Evolutionary conservation across 2,888 invertebrate species (phyloP).

Genomic region (Thecophora atra): DNA sequence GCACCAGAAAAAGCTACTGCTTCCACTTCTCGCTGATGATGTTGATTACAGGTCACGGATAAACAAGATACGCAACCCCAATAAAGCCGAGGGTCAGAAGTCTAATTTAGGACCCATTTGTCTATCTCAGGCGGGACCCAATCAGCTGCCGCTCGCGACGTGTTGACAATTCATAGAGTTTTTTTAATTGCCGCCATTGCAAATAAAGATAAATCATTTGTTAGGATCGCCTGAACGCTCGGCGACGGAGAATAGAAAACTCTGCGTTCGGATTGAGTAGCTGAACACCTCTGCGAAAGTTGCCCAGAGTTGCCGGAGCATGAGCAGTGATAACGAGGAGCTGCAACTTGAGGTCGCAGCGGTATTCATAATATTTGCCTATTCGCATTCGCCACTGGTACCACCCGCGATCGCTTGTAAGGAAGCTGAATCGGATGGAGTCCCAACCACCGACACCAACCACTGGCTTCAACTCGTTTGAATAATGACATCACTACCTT

Average conservation of each 20-base stretch:
- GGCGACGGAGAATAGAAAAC: not conserved
- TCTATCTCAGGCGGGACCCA: not conserved
- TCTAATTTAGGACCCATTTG: not conserved
- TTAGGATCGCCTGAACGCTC: conserved; percentile 59
- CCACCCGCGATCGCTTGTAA: too few relatives aligned
- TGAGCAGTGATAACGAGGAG: not conserved
- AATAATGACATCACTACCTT: conserved; percentile 35
- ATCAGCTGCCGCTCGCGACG: not conserved
- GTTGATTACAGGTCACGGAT: not conserved
- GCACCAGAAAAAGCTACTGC: not conserved
- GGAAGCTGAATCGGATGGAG: too few relatives aligned
- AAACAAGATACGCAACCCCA: not conserved
- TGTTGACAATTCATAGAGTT: conserved; percentile 36
- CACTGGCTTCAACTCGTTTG: conserved; percentile 24
- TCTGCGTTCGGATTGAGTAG: conserved; percentile 5
- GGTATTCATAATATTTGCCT: conserved; percentile 27
- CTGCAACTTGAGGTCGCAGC: not conserved
- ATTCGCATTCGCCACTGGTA: too few relatives aligned
- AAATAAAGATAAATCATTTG: conserved; percentile 61
- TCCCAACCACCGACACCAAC: too few relatives aligned
- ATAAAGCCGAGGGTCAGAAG: not conserved
- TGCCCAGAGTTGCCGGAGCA: not conserved
- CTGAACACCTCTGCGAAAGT: not conserved
- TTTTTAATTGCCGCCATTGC: conserved; percentile 53
- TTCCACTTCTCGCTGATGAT: not conserved